These are phyloP conservation scores for Australoheros scitulus DNA, from an alignment of 2,113 vertebrate species.

Conservation along the genomic window DNA sequence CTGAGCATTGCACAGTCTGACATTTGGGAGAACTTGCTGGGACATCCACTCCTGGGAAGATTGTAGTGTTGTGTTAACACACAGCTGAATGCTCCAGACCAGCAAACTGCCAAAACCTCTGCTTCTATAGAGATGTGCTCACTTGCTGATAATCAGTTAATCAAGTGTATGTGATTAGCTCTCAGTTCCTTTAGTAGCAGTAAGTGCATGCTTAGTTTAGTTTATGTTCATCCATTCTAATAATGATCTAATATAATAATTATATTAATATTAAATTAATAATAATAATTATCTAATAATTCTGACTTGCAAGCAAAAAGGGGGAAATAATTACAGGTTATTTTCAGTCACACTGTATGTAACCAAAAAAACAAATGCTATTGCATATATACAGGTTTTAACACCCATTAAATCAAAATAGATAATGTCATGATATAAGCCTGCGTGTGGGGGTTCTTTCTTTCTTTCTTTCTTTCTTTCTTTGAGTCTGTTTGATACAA, in stretches of 20 bases:
- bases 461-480: neutral
- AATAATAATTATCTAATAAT: no score
- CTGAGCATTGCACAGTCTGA: neutral
- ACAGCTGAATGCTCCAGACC: neutral
- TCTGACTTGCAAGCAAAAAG: neutral
- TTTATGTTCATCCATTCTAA: neutral
- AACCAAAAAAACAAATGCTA: neutral
- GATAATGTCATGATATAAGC: neutral
- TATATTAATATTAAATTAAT: no score
- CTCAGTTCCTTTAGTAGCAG: neutral
- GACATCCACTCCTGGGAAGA: neutral
- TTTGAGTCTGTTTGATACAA: neutral
- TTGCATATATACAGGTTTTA: neutral
- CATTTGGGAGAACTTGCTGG: neutral
- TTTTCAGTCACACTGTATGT: neutral
- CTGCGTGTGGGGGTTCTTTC: neutral
- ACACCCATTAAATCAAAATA: neutral
- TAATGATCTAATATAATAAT: no score
- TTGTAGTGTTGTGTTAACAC: neutral
- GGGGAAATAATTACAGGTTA: neutral
- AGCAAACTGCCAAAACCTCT: neutral
- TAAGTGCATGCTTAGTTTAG: neutral
- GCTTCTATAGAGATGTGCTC: neutral
- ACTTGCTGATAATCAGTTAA: neutral
- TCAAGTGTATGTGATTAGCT: neutral